Evolutionary conservation across 1,140 invertebrate genomes (phyloP), one percentile per base, ranked within the genome.

Genomic region (Amphibalanus amphitrite): DNA sequence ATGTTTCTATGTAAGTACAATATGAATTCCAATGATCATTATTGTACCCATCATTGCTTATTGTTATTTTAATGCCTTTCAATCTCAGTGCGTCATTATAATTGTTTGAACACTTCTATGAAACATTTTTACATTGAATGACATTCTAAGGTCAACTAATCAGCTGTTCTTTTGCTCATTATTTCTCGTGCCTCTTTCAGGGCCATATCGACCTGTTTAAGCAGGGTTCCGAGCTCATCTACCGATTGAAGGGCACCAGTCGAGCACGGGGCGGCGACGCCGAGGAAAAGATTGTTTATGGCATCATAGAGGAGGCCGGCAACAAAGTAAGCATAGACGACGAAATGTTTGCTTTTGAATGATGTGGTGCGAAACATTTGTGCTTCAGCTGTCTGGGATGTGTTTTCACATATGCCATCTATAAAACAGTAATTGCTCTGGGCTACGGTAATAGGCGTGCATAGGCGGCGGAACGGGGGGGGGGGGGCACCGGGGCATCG

Each of bases 271-370:
- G 86, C 77, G 83, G 85, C 73, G 83, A 84, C 75, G 71, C 72
- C 26, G 64, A 71, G 28, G 70, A 71, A 78, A 93, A 91, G 82
- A 84, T 97, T 40, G 92, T 98, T 6, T 97, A 89, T 79, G 87
- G 87, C 70, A 89, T 97, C 59, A 95, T 97, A 71, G 90, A 95
- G 81, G 90, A 94, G 78, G 90, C 93, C 72, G 90, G 89, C 0
- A 96, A 93, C 78, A 95, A 93, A 81, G 83, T 81, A 80, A 73
- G 70, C 68, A 47, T 4, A 68, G 71, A 28, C 13, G 65, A 29
- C 38, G 25, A 13, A 59, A 71, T 74, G 30, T 69, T 29, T 30
- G 67, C 30, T 69, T 17, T 15, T 69, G 6, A 29, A 71, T 70
- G 28, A 10, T 64, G 64, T n/a, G 67, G 71, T 67, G n/a, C n/a